Base-by-base conservation (phyloP, 2,113 vertebrate species). In the Nesogale talazaci region DNA sequence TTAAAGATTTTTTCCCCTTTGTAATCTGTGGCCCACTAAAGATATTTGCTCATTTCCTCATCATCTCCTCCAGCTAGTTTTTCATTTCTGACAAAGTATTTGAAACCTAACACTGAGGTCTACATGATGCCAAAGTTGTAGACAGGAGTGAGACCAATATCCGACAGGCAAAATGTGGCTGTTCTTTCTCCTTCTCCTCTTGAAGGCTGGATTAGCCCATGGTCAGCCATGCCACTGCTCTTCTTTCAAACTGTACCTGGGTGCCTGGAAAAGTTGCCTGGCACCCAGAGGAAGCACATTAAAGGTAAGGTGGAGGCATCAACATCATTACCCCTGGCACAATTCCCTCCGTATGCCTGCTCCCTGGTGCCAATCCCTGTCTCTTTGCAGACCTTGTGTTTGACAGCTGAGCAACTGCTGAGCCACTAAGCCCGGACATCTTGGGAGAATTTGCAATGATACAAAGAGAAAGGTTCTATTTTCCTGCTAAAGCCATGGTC, bases 381-480 rank as follows among this genome's bases (percentile, higher is more conserved):
- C 6, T 40, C 22, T 67, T 52, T 89, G 27, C 78, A 89, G 94
- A 74, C 6, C 23, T 42, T 61, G 25, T 83, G 72, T 82, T 74
- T 78, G 72, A 93, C 67, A 92, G 61, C 42, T 86, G 20, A 59
- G 42, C 72, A 84, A 90, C 72, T 89, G 72, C 88, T 70, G 23
- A 90, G 56, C 72, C 90, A 93, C 86, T 92, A 93, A 87, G 38
- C 57, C 80, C 86, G 59, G 78, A 88, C 56, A 88, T 88, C 59
- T 93, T 63, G 17, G 22, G 67, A 86, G 40, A 94, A 90, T 94
- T 57, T 95, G 52, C 83, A 94, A 88, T 85, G 80, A 61, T 63
- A 82, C 59, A 72, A 34, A 89, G 59, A 56, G 76, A 90, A 90
- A 92, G 57, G 34, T 23, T 63, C 5, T 91, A 40, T 91, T 61